Evolutionary conservation across 2,797 vertebrate species (phyloP).

Genomic region (Loris lydekkerianus): DNA sequence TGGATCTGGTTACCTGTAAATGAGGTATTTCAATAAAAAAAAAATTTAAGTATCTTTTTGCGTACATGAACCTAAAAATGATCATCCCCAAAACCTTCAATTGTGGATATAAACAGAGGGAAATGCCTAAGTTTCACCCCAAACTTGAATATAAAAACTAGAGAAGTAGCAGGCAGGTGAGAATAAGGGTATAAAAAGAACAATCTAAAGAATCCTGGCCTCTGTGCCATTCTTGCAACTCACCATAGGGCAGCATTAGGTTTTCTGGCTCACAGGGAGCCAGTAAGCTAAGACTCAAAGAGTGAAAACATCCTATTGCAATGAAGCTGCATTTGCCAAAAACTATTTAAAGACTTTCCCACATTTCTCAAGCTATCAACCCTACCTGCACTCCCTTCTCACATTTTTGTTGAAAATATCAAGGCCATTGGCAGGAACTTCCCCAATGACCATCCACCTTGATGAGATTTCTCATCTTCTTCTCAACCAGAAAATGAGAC

Average conservation of each 20-base stretch:
- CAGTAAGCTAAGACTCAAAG: background rate
- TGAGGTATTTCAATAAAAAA: slow-evolving; percentile 66
- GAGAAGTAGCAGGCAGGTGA: background rate
- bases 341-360: background rate
- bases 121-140: slow-evolving; percentile 1
- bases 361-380: slow-evolving; percentile 39
- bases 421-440: background rate
- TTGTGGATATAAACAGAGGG: slow-evolving; percentile 29
- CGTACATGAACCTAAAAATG: slow-evolving; percentile 41
- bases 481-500: slow-evolving; percentile 15
- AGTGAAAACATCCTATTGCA: background rate
- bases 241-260: background rate
- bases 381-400: background rate
- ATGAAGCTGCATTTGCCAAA: background rate
- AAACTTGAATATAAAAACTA: slow-evolving; percentile 43
- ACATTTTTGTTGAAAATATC: slow-evolving; percentile 49
- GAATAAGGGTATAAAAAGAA: background rate
- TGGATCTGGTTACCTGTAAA: slow-evolving; percentile 95
- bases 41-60: background rate
- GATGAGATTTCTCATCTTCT: slow-evolving; percentile 34
- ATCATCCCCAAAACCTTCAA: slow-evolving; percentile 25
- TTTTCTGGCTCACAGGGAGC: slow-evolving; percentile 11
- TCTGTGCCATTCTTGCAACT: background rate
- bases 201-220: background rate
- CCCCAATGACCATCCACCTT: background rate